Base-by-base conservation (phyloP, 1,140 invertebrate species). In the Pseudoatta argentina region DNA sequence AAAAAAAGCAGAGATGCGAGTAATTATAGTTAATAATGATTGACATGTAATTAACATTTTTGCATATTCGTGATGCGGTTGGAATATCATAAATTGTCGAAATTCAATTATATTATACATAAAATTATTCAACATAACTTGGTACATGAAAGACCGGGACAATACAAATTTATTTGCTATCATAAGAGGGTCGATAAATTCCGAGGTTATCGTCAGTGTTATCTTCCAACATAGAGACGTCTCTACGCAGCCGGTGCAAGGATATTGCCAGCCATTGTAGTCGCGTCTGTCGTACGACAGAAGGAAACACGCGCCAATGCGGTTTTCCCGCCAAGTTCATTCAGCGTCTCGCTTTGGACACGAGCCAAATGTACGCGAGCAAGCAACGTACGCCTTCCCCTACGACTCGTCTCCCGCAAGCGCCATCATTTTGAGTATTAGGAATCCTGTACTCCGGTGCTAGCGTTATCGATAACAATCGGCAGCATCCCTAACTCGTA, bases 301-400 rank as follows among this genome's bases (percentile, higher is more conserved):
- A 89, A 91, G 86, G 87, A 93, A 91, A 79, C 76, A 91, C 89
- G 87, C 89, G 82, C 86, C 81, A 76, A 86, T 91, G 89, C 88
- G 88, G 89, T 92, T 94, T 94, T 94, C 93, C 92, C 93, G 92
- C 92, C 93, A 94, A 94, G 90, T 94, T 94, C 94, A 95, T 94
- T 94, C 92, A 94, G 91, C 89, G 82, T 94, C 92, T 94, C 90
- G 83, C 82, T 92, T 90, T 94, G 93, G 94, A 94, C 92, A 66
- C 91, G 93, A 94, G 94, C 94, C 94, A 94, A 95, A 94, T 91
- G 89, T 87, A 91, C 85, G 86, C 90, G 86, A 89, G 86, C 79
- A 75, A 89, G 83, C 85, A 24, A 48, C 53, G 48, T 66, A 59
- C 69, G 18, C 69, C 61, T 55, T 78, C 30, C 71, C 39, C 57